phyloP scores from a whole-genome alignment of 2,797 vertebrate genomes.

The Cirrhinus mrigala region DNA sequence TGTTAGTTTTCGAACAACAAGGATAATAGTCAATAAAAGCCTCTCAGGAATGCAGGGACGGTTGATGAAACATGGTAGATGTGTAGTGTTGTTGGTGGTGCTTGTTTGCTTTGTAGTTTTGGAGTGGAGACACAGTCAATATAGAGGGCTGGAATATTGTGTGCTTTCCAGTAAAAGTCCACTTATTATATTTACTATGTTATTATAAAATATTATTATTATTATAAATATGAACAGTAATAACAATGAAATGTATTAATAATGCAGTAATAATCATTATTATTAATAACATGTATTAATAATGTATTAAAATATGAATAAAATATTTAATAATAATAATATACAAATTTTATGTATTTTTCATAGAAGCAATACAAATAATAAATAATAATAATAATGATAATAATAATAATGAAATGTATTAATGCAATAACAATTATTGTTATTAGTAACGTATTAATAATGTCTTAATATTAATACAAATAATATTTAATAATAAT shows the following conservation, averaged over 20 bases:
- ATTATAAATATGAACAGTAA: too few species aligned
- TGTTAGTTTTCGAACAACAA: conserved; percentile 18
- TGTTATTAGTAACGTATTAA: not conserved
- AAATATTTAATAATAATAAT: too few species aligned
- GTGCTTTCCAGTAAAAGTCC: not conserved
- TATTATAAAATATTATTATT: not conserved
- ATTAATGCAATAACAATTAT: not conserved
- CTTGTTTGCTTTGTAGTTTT: conserved; percentile 4
- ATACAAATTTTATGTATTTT: not conserved
- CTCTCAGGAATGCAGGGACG: conserved; percentile 22
- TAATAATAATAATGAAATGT: too few species aligned
- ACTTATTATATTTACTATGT: too few species aligned
- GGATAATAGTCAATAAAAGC: conserved; percentile 6
- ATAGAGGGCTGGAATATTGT: not conserved
- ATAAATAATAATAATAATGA: too few species aligned
- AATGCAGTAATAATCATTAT: not conserved
- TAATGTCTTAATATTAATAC: too few species aligned
- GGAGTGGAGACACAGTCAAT: not conserved
- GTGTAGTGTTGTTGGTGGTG: not conserved
- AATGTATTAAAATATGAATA: not conserved
- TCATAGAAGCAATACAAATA: not conserved
- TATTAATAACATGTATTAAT: not conserved
- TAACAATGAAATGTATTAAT: not conserved
- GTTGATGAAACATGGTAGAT: conserved; percentile 8
- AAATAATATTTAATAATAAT: too few species aligned